Evolutionary conservation across 2,888 invertebrate species (phyloP).

Genomic region (Rhopalosiphum nymphaeae): DNA sequence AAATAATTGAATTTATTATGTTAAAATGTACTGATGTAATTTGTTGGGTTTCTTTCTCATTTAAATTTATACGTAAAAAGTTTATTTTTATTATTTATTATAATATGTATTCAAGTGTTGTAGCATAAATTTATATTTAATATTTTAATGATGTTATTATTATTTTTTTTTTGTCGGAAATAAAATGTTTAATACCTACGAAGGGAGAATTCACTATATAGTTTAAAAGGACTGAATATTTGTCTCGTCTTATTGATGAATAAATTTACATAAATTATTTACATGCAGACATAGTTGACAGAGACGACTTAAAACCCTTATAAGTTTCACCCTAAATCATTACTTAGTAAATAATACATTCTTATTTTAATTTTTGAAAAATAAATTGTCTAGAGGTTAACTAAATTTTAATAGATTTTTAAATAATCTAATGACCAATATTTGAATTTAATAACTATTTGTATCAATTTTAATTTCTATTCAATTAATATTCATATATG

Average conservation of each 20-base stretch:
- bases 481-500: not conserved
- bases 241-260: constrained; percentile 58
- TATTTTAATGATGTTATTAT: constrained; percentile 19
- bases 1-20: not conserved
- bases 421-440: not conserved
- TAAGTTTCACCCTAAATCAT: constrained; percentile 35
- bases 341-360: constrained; percentile 9
- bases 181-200: constrained; percentile 32
- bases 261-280: constrained; percentile 58
- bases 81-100: constrained; percentile 39
- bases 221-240: constrained; percentile 41
- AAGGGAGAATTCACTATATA: not conserved
- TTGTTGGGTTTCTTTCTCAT: not conserved
- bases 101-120: constrained; percentile 21
- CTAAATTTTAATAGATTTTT: not conserved
- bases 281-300: constrained; percentile 13
- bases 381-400: not conserved
- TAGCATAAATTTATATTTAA: constrained; percentile 5
- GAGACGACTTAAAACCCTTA: not conserved
- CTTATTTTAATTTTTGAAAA: constrained; percentile 6
- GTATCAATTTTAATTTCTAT: not conserved
- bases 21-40: constrained; percentile 14
- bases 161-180: not conserved
- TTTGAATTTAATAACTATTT: not conserved
- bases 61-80: constrained; percentile 24